Evolutionary conservation across 2,888 invertebrate species (phyloP), one percentile per base, ranked within the genome.

Genomic region (Coelopa pilipes): DNA sequence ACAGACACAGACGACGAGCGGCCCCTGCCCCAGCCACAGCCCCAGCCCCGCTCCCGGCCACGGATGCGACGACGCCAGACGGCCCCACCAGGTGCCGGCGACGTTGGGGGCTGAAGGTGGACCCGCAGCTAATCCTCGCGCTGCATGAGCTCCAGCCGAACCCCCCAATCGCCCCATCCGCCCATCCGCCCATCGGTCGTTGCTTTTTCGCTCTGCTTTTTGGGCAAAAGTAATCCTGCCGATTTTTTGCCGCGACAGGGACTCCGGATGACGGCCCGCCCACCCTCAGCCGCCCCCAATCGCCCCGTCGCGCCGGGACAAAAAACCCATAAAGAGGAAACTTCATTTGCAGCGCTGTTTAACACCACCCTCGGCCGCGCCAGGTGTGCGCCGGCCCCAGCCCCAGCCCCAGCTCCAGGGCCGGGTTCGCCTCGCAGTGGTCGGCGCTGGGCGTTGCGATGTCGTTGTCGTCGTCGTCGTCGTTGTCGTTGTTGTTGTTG

Each of bases 311-410:
- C 76, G 77, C 71, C 76, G 76, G 76, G 76, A n/a, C 75, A 78
- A 78, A 78, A 78, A 76, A 73, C 76, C 75, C 76, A 78, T 78
- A 78, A 78, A 76, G 75, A 76, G 74, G 73, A 73, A 71, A 73
- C 75, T 59, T 67, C 75, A 69, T 73, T 72, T 76, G 70, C 74
- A 72, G 74, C 73, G 75, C 60, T 73, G 73, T 73, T 75, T 75
- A 76, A 76, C 78, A 78, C 78, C 78, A n/a, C n/a, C 77, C 77
- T 21, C 19, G 47, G 62, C 63, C 50, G 5, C 13, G 19, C 15
- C 66, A 60, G 34, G 34, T 34, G 34, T 34, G 34, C 34, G 34
- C 34, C 34, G n/a, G n/a, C n/a, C n/a, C n/a, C n/a, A n/a, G n/a
- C n/a, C n/a, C n/a, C n/a, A n/a, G n/a, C n/a, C n/a, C n/a, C n/a